These are phyloP conservation scores for Pipistrellus nathusii DNA, from an alignment of 2,797 vertebrate genomes.

Conservation along the genomic window DNA sequence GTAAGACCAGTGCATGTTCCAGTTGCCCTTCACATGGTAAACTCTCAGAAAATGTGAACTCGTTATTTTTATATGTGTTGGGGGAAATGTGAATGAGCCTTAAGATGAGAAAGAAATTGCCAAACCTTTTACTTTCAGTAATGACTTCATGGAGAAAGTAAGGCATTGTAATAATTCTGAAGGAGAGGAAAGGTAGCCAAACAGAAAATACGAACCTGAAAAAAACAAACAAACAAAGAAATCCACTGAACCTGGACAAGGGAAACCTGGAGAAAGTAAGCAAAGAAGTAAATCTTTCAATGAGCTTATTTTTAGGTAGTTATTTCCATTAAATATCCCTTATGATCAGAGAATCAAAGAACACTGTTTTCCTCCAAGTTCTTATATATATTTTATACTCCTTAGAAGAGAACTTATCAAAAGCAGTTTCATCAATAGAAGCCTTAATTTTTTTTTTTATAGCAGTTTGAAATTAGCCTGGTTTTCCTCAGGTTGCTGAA, in stretches of 20 bases:
- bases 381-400: background rate
- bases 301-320: background rate
- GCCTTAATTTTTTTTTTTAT: background rate
- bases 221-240: background rate
- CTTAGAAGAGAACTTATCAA: background rate
- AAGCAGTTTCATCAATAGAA: background rate
- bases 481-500: background rate
- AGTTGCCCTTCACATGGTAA: background rate
- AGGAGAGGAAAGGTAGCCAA: background rate
- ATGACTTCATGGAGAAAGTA: background rate
- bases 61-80: background rate
- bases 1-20: background rate
- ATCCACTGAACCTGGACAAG: background rate
- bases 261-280: background rate
- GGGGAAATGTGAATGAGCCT: background rate
- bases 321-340: background rate
- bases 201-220: background rate
- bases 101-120: background rate
- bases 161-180: background rate
- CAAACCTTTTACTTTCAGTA: background rate
- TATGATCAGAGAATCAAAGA: background rate
- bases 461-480: constrained; percentile 11
- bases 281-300: background rate
- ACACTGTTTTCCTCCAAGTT: background rate
- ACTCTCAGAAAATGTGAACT: background rate